Conservation (phyloP, 37 sponge, comb jelly and placozoan species). For the Cladorhizidae sp. region DNA sequence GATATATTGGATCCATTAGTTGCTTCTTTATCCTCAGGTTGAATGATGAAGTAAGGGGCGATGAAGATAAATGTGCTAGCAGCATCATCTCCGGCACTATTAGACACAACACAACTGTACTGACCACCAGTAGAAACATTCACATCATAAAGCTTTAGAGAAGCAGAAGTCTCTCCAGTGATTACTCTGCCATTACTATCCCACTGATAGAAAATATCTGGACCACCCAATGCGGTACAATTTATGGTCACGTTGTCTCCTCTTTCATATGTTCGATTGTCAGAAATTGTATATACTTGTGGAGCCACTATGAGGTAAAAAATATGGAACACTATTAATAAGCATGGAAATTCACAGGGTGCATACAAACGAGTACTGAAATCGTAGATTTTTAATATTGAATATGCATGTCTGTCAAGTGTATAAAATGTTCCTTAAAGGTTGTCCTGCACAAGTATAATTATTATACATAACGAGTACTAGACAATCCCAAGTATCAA, state of each 20-base stretch:
- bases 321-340: no score
- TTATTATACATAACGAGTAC: no score
- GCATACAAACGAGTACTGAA: no score
- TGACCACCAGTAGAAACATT: slow-evolving; percentile 61
- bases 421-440: no score
- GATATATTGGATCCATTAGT: background rate
- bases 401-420: no score
- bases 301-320: background rate
- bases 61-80: background rate
- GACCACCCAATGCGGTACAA: slow-evolving; percentile 59
- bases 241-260: slow-evolving; percentile 21
- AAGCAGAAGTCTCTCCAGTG: background rate
- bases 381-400: no score
- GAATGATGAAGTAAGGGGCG: slow-evolving; percentile 11
- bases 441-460: no score
- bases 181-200: slow-evolving; percentile 15
- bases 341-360: no score
- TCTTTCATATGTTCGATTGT: background rate
- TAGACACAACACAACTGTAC: slow-evolving; percentile 67
- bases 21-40: background rate
- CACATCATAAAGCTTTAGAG: background rate
- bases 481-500: no score
- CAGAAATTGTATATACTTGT: background rate
- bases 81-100: slow-evolving; percentile 53
- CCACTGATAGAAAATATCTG: slow-evolving; percentile 49